Base-by-base conservation (phyloP, 92 coral and sea anemone genomes). In the Desmophyllum pertusum region DNA sequence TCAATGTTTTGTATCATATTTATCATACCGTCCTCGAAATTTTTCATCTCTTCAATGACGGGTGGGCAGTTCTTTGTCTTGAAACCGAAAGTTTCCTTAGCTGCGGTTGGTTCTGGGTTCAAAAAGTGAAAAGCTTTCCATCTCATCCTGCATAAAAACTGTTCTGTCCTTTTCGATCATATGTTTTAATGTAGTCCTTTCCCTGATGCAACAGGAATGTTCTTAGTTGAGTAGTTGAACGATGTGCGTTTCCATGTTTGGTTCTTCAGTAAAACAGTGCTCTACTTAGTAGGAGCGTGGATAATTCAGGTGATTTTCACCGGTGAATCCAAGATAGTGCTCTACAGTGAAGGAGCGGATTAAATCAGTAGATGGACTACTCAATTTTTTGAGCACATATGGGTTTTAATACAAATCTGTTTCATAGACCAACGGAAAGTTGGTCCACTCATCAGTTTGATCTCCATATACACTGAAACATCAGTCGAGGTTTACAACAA, bases 51-150 rank as follows among this genome's bases (percentile, higher is more conserved):
- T 8, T 82, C 79, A 23, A 82, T 52, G 37, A 70, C 72, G 46
- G 79, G 79, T 10, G 86, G 78, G 25, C 79, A 55, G 52, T 71
- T 82, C 46, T 35, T 81, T 25, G 66, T 81, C 27, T 81, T 69
- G 51, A 81, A 81, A 17, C 85, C 85, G 50, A 81, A 81, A 6
- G 77, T 81, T 18, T 81, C 77, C 36, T 81, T 81, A 1, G 51
- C 77, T 35, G 77, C 77, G 1, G 10, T 6, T 3, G 55, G 33
- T 10, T 27, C 3, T 35, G 46, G 70, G 70, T 77, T 77, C 25
- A 77, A 33, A 15, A 64, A 64, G 70, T 64, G 70, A 17, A 3
- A 64, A 8, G 70, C 70, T 31, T 64, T 64, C 70, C 70, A 64
- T 64, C 70, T 64, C 70, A 64, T 64, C 11, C 70, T 64, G 70